phyloP scores from a whole-genome alignment of 2,797 vertebrate species.

The Trichosurus vulpecula region DNA sequence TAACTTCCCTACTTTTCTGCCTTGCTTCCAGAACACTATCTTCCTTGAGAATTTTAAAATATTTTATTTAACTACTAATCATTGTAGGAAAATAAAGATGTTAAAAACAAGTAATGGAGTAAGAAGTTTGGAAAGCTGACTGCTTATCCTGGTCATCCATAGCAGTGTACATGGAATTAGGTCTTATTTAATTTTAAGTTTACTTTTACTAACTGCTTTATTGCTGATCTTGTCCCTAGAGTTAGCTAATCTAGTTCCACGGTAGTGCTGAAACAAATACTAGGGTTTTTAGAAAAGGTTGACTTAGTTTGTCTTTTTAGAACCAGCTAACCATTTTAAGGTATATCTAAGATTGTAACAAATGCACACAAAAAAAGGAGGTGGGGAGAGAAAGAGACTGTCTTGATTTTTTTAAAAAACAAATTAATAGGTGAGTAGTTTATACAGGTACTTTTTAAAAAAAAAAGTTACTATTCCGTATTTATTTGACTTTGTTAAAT shows the following conservation, averaged over 20 bases:
- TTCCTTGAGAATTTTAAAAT: not conserved
- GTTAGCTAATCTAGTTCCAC: not conserved
- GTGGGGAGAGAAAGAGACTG: not conserved
- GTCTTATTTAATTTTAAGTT: not conserved
- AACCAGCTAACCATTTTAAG: not conserved
- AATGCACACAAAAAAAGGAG: not conserved
- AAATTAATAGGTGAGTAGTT: not conserved
- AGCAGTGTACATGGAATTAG: not conserved
- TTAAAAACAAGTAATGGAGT: not conserved
- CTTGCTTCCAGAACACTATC: not conserved
- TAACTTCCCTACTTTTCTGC: not conserved
- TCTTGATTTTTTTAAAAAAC: not conserved
- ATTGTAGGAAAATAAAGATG: not conserved
- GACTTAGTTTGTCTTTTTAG: not conserved
- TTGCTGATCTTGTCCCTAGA: not conserved
- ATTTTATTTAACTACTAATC: not conserved
- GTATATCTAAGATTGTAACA: not conserved
- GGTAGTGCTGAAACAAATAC: not conserved
- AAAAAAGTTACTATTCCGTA: not conserved
- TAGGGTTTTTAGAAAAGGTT: not conserved
- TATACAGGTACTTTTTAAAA: not conserved
- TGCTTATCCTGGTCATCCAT: not conserved
- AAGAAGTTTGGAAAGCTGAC: not conserved
- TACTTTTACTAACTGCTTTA: not conserved
- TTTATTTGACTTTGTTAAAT: not conserved